phyloP scores from a whole-genome alignment of 2,888 invertebrate genomes.

The Neocrepidodera transversa region DNA sequence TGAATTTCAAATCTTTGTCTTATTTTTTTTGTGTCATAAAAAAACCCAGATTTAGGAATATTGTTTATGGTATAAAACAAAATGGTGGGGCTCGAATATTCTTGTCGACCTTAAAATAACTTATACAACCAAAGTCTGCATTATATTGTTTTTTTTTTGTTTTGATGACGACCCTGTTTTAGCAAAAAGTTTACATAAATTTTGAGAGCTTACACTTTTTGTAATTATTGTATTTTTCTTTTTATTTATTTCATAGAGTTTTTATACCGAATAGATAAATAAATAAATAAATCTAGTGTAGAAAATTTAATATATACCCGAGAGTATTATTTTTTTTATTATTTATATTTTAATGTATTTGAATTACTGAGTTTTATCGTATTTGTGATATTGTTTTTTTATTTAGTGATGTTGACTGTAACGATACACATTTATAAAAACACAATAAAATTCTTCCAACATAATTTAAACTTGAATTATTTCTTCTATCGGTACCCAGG shows the following conservation, averaged over 20 bases:
- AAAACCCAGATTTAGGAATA: too few species aligned
- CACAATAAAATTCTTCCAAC: slow-evolving; percentile 22
- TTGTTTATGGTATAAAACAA: too few species aligned
- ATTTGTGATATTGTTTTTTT: slow-evolving; percentile 27
- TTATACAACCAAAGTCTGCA: slow-evolving; percentile 1
- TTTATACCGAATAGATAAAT: slow-evolving; percentile 39
- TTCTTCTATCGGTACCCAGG: too few species aligned
- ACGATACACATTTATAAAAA: slow-evolving; percentile 19
- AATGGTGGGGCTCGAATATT: too few species aligned
- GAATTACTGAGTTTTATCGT: slow-evolving; percentile 15
- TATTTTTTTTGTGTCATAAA: too few species aligned
- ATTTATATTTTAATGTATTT: slow-evolving; percentile 15
- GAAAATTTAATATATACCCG: slow-evolving; percentile 22
- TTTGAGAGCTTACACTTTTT: slow-evolving; percentile 43
- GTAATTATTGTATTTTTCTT: slow-evolving; percentile 42
- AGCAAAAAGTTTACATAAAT: slow-evolving; percentile 32
- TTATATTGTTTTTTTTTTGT: slow-evolving; percentile 31
- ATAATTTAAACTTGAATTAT: too few species aligned
- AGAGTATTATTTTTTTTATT: slow-evolving; percentile 28
- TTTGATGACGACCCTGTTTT: slow-evolving; percentile 22
- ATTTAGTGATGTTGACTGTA: slow-evolving; percentile 27
- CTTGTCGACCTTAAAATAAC: too few species aligned
- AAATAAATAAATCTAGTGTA: slow-evolving; percentile 24
- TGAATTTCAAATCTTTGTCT: too few species aligned
- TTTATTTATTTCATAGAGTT: slow-evolving; percentile 46